Evolutionary conservation across 2,113 vertebrate genomes (phyloP), one percentile per base, ranked within the genome.

Genomic region (Siphamia tubifer): DNA sequence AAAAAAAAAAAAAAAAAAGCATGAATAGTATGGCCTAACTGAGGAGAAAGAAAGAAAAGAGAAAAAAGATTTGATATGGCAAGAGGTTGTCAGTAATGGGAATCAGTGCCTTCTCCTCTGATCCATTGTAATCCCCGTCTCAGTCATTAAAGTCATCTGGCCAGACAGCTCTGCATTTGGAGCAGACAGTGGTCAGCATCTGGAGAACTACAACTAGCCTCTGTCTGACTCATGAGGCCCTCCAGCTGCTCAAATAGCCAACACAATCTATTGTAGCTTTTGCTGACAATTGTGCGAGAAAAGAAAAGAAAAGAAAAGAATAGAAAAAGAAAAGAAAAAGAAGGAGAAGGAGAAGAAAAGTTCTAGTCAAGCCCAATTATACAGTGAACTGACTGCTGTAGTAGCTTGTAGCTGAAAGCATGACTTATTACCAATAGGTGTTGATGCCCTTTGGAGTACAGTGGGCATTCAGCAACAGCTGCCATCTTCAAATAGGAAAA

Each of bases 171-270:
- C 65, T 36, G 43, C 78, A 63, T 70, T 72, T 62, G 64, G 75
- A 85, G 64, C 68, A 76, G 74, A 65, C 72, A 58, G 17, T 74
- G 75, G 82, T 71, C 86, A 86, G 71, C 90, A 86, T 88, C 87
- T 92, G 90, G 86, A 88, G 70, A 89, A 86, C 49, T 24, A 32
- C 60, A 78, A 74, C 57, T 57, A 52, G 63, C 69, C 51, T 15
- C 25, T 10, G 9, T 12, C 55, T 58, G 28, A 55, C 44, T 76
- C 58, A 44, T 57, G 19, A 38, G 19, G 51, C 51, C 44, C 30
- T 51, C 25, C 53, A 44, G 44, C 44, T 73, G 28, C 47, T 69
- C 55, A 45, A 35, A 51, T 16, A 23, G 32, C 17, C 16, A 53
- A 45, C 57, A 21, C 36, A 36, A 25, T 34, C 30, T 11, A 58